Percentiles rank a stretch among this genome's conserved stretches.
These are phyloP conservation scores for Lamprotornis superbus DNA, from an alignment of 2,113 vertebrate species.

Conservation along the genomic window DNA sequence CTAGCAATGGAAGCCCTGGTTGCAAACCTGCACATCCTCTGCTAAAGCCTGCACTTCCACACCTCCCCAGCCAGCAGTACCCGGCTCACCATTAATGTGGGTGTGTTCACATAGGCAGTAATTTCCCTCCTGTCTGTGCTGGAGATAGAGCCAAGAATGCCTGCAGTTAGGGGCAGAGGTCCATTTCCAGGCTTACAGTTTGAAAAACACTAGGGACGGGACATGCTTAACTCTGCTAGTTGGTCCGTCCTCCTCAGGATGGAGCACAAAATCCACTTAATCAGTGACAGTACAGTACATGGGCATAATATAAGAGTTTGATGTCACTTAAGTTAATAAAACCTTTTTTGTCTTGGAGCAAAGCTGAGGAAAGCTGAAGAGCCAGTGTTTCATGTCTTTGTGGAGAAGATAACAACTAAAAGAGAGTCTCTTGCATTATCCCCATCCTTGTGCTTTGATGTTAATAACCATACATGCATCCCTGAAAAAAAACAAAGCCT, in stretches of 20 bases:
- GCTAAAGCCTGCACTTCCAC: constrained; percentile 32
- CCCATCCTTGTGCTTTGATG: background rate
- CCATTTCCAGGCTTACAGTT: background rate
- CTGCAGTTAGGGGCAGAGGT: background rate
- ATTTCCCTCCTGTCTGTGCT: background rate
- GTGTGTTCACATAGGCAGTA: background rate
- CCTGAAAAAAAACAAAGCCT: background rate
- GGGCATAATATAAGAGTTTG: background rate
- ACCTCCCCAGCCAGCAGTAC: background rate
- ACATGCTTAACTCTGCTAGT: background rate
- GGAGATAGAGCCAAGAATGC: background rate
- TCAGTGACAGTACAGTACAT: background rate
- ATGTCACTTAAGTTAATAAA: background rate
- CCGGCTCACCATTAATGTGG: background rate
- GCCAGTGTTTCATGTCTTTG: background rate
- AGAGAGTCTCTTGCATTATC: background rate
- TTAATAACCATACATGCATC: background rate
- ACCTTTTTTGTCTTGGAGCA: background rate
- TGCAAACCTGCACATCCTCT: constrained; percentile 51
- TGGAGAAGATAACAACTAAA: background rate
- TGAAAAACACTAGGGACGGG: background rate
- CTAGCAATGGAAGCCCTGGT: background rate
- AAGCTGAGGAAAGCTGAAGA: constrained; percentile 8
- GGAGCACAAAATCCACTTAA: background rate
- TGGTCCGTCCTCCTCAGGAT: background rate